These are phyloP conservation scores for Habrosyne pyritoides DNA, from an alignment of 2,888 invertebrate genomes.

Conservation along the genomic window DNA sequence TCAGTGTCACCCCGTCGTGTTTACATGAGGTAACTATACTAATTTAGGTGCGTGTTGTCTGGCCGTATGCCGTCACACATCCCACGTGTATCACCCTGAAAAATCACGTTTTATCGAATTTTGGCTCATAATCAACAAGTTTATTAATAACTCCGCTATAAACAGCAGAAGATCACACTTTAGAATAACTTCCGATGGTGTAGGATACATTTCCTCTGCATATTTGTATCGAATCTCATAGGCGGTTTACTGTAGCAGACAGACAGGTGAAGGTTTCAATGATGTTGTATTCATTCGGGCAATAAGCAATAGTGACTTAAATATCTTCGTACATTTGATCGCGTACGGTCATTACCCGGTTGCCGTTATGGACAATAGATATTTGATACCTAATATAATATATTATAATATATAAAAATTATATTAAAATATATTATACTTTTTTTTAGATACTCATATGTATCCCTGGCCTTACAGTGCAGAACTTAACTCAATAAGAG, in stretches of 20 bases:
- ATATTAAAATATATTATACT: no score
- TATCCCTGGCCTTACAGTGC: no score
- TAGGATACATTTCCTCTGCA: conserved; percentile 27
- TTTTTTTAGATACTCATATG: no score
- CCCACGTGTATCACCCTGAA: conserved; percentile 63
- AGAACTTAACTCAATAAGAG: no score
- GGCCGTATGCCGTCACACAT: conserved; percentile 44
- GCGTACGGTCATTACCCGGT: no score
- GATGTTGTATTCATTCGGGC: neutral
- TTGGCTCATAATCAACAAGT: conserved; percentile 62
- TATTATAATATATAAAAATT: no score
- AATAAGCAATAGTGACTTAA: no score
- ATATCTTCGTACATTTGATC: no score
- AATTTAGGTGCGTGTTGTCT: conserved; percentile 53
- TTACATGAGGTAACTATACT: conserved; percentile 46
- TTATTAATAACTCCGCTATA: conserved; percentile 48
- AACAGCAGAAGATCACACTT: conserved; percentile 50
- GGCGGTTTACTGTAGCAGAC: neutral
- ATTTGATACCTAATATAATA: no score
- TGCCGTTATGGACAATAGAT: no score
- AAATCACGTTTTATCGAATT: conserved; percentile 69
- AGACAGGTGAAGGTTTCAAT: neutral
- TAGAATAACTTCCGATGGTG: conserved; percentile 52
- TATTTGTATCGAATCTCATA: neutral
- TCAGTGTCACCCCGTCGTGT: conserved; percentile 16